phyloP scores from a whole-genome alignment of 37 sponge, comb jelly and placozoan genomes.

The Chondrilla cf. caribensis region DNA sequence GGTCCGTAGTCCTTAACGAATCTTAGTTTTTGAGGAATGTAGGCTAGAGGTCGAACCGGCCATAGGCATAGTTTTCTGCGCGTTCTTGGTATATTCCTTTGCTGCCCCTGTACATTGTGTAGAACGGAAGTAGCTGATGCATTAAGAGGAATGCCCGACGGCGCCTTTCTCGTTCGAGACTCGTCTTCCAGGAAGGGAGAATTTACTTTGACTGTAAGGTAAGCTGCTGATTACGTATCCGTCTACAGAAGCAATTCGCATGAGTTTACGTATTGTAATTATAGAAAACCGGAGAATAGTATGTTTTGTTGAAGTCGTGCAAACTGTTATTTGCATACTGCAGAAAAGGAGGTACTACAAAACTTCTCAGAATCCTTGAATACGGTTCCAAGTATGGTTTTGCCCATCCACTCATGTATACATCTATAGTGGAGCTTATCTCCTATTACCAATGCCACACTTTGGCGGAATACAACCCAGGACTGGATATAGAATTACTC shows the following conservation, averaged over 20 bases:
- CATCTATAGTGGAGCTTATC: constrained; percentile 67
- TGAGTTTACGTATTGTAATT: background rate
- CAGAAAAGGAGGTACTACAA: constrained; percentile 80
- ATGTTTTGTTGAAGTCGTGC: too few species aligned
- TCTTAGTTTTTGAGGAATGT: too few species aligned
- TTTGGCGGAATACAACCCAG: constrained; percentile 79
- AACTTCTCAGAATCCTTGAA: constrained; percentile 76
- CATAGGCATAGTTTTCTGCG: too few species aligned
- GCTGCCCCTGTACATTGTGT: too few species aligned
- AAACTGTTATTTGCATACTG: background rate
- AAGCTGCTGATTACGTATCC: background rate
- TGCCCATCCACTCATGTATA: constrained; percentile 69
- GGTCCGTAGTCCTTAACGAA: background rate
- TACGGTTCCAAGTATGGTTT: constrained; percentile 74
- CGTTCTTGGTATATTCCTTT: too few species aligned
- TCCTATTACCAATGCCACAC: constrained; percentile 48
- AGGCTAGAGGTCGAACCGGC: too few species aligned
- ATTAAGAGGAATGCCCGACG: constrained; percentile 81
- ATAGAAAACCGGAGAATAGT: background rate
- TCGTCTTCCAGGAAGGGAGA: constrained; percentile 64
- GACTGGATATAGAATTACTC: constrained; percentile 68
- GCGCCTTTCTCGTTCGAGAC: constrained; percentile 85
- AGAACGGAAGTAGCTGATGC: constrained; percentile 78
- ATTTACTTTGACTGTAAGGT: constrained; percentile 83
- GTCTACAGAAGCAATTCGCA: background rate